A percentile compares a stretch with the other conserved stretches of the same genome.
Conservation (phyloP, 2,888 invertebrate genomes). For the Sisyra terminalis region DNA sequence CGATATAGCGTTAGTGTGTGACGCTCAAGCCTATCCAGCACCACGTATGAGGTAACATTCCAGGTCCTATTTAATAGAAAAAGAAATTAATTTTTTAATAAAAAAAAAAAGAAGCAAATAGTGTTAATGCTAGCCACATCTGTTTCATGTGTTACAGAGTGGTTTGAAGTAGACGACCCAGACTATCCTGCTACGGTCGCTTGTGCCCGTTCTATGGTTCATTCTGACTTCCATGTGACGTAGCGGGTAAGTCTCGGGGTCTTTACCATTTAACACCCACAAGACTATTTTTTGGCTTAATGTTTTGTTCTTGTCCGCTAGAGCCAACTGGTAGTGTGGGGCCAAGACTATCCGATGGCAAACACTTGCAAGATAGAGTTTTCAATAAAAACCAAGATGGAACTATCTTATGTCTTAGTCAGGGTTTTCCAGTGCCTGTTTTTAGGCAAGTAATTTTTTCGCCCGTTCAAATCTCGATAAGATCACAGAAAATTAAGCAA, state of each 20-base stretch:
- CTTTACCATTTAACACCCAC: neutral
- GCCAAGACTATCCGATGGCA: constrained; percentile 40
- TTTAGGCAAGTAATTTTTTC: constrained; percentile 42
- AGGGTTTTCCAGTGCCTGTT: constrained; percentile 55
- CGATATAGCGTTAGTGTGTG: constrained; percentile 29
- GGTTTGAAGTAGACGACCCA: constrained; percentile 6
- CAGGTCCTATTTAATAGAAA: neutral
- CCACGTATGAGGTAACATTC: constrained; percentile 33
- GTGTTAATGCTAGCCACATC: constrained; percentile 9
- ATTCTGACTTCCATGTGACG: constrained; percentile 5
- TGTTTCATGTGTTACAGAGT: constrained; percentile 5
- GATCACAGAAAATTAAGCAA: constrained; percentile 1
- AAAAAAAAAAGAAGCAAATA: neutral
- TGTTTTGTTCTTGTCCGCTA: constrained; percentile 21
- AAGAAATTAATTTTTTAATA: constrained; percentile 1
- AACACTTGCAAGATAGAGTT: constrained; percentile 4
- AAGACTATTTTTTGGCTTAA: neutral
- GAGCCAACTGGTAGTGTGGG: constrained; percentile 51
- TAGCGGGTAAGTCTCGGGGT: constrained; percentile 12
- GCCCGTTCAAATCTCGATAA: constrained; percentile 14
- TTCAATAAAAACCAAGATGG: constrained; percentile 20
- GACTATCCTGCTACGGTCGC: constrained; percentile 9
- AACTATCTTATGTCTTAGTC: constrained; percentile 52
- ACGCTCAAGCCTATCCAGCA: constrained; percentile 37
- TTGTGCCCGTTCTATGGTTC: constrained; percentile 1